These are phyloP conservation scores for Drosophila pectinifera DNA, from an alignment of 1,140 invertebrate species.

Conservation along the genomic window DNA sequence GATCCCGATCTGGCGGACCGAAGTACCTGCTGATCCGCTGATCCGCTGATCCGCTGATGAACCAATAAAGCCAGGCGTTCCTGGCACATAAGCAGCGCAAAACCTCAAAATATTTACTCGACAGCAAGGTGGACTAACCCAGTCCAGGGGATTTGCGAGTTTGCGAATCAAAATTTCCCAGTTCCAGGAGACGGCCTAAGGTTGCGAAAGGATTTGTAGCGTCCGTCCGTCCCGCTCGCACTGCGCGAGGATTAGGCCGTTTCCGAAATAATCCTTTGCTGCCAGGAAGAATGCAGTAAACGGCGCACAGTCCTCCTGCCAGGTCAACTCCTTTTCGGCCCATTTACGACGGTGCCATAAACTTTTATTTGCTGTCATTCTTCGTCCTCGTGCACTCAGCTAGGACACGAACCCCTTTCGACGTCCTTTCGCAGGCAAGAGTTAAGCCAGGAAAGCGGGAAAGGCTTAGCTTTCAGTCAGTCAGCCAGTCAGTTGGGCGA, in stretches of 20 bases:
- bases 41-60: conserved; percentile 63
- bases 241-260: conserved; percentile 54
- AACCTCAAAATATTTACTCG: conserved; percentile 80
- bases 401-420: conserved; percentile 71
- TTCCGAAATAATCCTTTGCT: conserved; percentile 82
- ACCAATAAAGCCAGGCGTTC: conserved; percentile 67
- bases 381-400: conserved; percentile 60
- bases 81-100: conserved; percentile 75
- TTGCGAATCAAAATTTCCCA: conserved; percentile 56
- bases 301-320: conserved; percentile 26
- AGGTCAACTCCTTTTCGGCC: conserved; percentile 57
- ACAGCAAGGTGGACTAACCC: conserved; percentile 52
- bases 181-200: conserved; percentile 56
- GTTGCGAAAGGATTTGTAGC: conserved; percentile 68
- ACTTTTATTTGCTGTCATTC: conserved; percentile 80
- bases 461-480: conserved; percentile 76
- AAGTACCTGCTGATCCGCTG: conserved; percentile 57
- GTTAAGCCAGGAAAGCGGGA: conserved; percentile 53
- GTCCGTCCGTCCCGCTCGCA: conserved; percentile 3
- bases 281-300: conserved; percentile 76
- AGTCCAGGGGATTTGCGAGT: conserved; percentile 52
- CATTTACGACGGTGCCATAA: conserved; percentile 71
- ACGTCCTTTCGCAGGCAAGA: conserved; percentile 58
- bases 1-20: conserved; percentile 14
- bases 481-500: conserved; percentile 8